Conservation (phyloP, 2,113 vertebrate species). For the Sapajus apella region DNA sequence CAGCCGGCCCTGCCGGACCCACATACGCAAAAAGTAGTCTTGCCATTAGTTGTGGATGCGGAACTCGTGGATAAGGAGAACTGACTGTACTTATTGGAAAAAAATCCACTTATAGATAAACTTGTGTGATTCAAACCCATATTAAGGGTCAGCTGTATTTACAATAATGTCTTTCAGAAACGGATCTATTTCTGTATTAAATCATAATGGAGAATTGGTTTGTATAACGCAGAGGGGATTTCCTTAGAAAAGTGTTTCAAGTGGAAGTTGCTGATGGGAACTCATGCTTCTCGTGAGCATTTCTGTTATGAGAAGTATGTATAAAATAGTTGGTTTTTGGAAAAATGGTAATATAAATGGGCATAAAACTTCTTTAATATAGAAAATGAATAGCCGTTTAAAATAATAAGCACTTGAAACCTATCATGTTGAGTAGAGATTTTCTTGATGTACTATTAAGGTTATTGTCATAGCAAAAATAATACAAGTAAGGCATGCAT, state of each 20-base stretch:
- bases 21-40: not conserved
- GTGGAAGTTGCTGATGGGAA: not conserved
- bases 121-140: not conserved
- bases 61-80: not conserved
- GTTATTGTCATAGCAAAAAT: not conserved
- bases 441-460: not conserved
- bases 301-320: not conserved
- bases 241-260: not conserved
- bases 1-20: not conserved
- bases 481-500: not conserved
- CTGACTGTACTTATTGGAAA: not conserved
- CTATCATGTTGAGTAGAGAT: not conserved
- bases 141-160: not conserved
- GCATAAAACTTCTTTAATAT: conserved; percentile 19
- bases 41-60: not conserved
- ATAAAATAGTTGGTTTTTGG: not conserved
- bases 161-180: conserved; percentile 8
- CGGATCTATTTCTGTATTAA: not conserved
- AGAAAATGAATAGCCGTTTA: not conserved
- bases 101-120: not conserved
- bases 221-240: not conserved
- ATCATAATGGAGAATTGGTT: not conserved
- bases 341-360: conserved; percentile 13
- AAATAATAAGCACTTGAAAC: not conserved
- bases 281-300: not conserved